Conservation (phyloP, 1,140 invertebrate species). For the Homalodisca vitripennis region DNA sequence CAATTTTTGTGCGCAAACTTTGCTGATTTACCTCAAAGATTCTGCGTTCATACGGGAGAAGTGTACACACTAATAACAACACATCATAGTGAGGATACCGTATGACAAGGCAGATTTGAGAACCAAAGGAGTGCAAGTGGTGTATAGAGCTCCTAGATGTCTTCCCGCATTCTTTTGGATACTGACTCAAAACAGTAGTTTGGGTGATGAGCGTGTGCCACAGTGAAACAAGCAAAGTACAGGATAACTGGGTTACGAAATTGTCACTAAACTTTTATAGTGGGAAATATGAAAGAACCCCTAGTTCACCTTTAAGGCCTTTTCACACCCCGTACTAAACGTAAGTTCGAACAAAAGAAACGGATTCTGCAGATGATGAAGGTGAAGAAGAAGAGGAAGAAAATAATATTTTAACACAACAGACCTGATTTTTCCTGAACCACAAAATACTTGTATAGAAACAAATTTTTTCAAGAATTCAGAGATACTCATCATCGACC, state of each 20-base stretch:
- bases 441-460: slow-evolving; percentile 52
- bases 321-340: neutral
- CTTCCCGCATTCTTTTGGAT: slow-evolving; percentile 46
- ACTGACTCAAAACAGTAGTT: slow-evolving; percentile 48
- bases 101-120: slow-evolving; percentile 58
- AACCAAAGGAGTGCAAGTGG: slow-evolving; percentile 52
- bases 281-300: slow-evolving; percentile 42
- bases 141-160: slow-evolving; percentile 53
- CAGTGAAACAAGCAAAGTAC: slow-evolving; percentile 51
- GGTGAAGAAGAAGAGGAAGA: neutral
- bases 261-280: slow-evolving; percentile 53
- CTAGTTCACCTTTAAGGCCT: neutral
- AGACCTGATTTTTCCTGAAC: slow-evolving; percentile 38
- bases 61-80: slow-evolving; percentile 56
- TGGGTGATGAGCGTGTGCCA: slow-evolving; percentile 54
- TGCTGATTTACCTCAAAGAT: slow-evolving; percentile 49
- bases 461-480: slow-evolving; percentile 54
- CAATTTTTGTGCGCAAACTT: slow-evolving; percentile 54
- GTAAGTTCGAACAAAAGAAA: neutral
- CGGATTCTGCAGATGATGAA: neutral
- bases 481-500: slow-evolving; percentile 56
- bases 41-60: slow-evolving; percentile 45
- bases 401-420: neutral
- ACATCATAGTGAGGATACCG: slow-evolving; percentile 57
- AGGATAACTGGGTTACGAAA: slow-evolving; percentile 58